phyloP scores from a whole-genome alignment of 2,797 vertebrate species.

The Gadopsis marmoratus region DNA sequence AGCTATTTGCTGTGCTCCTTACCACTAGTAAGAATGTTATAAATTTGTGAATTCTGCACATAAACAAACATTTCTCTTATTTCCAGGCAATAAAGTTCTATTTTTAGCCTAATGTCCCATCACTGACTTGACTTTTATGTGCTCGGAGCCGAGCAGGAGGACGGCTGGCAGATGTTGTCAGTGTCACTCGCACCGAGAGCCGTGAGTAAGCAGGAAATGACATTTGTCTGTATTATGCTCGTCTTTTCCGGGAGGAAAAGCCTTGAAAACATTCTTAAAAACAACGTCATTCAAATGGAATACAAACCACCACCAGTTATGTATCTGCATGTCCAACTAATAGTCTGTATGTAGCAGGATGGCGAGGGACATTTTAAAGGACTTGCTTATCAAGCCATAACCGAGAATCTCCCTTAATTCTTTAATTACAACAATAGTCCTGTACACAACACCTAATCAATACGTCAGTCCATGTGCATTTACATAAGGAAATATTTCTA shows the following conservation, averaged over 20 bases:
- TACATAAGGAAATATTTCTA: neutral
- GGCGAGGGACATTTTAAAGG: neutral
- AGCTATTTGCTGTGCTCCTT: neutral
- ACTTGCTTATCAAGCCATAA: neutral
- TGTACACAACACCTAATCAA: no score
- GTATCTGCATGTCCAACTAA: neutral
- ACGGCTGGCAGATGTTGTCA: constrained; percentile 57
- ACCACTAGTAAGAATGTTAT: neutral
- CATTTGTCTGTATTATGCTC: constrained; percentile 14
- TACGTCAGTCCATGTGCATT: neutral
- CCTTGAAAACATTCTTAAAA: constrained; percentile 9
- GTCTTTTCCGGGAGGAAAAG: constrained; percentile 15
- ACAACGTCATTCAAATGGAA: neutral
- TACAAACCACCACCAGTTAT: neutral
- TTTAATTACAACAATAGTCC: neutral
- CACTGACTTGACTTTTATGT: constrained; percentile 16
- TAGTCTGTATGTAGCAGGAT: neutral
- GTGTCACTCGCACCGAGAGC: constrained; percentile 43
- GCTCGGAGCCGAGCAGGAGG: constrained; percentile 25
- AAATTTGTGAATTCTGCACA: no score
- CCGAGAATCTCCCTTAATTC: neutral
- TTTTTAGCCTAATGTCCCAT: constrained; percentile 23
- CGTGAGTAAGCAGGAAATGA: constrained; percentile 20
- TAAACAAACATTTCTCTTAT: neutral
- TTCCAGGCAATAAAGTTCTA: constrained; percentile 1